Conservation (phyloP, 2,888 invertebrate genomes). For the Andrena flavipes region DNA sequence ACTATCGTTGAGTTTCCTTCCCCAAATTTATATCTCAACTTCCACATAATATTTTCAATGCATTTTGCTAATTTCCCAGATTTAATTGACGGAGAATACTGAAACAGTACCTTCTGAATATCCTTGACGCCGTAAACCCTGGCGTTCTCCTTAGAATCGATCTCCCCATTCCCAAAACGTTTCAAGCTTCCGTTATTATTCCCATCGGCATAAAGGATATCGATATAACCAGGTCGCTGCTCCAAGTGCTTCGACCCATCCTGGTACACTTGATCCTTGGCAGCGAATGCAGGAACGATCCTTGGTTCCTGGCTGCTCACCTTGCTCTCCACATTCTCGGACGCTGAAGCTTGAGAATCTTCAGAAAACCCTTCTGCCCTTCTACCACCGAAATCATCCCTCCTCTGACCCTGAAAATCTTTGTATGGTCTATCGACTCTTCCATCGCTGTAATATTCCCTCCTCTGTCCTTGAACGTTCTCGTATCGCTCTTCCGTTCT, state of each 20-base stretch:
- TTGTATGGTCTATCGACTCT: not conserved
- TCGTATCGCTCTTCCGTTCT: not conserved
- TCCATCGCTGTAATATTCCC: not conserved
- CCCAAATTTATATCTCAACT: no score
- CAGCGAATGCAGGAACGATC: not conserved
- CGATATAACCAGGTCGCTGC: conserved; percentile 77
- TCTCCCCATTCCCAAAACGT: conserved; percentile 77
- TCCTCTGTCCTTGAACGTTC: not conserved
- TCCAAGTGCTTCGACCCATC: conserved; percentile 11
- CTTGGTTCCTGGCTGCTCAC: conserved; percentile 15
- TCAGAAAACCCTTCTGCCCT: conserved; percentile 40
- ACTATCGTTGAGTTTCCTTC: no score
- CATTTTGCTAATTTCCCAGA: no score
- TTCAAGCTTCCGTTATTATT: conserved; percentile 66
- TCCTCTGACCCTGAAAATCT: not conserved
- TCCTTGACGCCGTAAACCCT: conserved; percentile 76
- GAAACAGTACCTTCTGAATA: conserved; percentile 70
- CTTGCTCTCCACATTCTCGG: conserved; percentile 49
- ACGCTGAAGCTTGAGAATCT: conserved; percentile 56
- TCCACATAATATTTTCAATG: no score
- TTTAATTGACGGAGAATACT: not conserved
- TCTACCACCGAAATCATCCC: conserved; percentile 3
- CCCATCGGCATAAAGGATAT: conserved; percentile 79
- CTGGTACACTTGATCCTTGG: conserved; percentile 5
- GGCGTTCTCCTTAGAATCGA: conserved; percentile 66